Evolutionary conservation across 2,113 vertebrate species (phyloP).

Genomic region (Mellivora capensis): DNA sequence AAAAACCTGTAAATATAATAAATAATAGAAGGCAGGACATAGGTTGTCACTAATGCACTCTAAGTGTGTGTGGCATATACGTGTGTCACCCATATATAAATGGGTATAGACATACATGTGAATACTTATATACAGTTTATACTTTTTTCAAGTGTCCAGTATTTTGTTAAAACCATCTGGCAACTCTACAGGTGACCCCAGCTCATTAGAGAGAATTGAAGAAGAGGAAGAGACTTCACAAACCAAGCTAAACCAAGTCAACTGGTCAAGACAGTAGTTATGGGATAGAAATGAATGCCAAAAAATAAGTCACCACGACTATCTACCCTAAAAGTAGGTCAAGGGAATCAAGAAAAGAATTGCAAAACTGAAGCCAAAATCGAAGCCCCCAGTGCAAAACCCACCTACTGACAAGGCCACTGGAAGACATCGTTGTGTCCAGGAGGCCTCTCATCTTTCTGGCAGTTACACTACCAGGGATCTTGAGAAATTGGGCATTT

Average conservation of each 20-base stretch:
- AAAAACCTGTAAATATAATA: background rate
- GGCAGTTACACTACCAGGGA: too few relatives aligned
- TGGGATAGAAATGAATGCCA: background rate
- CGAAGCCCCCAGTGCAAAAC: background rate
- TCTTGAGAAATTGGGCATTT: background rate
- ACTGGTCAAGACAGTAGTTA: background rate
- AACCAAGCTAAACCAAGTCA: background rate
- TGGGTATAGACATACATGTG: background rate
- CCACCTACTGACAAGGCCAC: background rate
- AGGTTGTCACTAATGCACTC: background rate
- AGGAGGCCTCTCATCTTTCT: fast-evolving
- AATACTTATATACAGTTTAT: background rate
- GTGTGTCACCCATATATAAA: background rate
- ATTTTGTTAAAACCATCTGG: background rate
- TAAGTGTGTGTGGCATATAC: background rate
- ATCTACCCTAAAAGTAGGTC: background rate
- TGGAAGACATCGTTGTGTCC: too few relatives aligned
- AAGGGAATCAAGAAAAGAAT: background rate
- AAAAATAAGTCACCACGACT: background rate
- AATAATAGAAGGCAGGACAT: background rate
- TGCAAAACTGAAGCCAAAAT: background rate
- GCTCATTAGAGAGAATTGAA: background rate
- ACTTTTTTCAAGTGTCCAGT: background rate
- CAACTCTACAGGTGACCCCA: background rate
- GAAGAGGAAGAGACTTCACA: background rate